Conservation (phyloP, 2,888 invertebrate species). For the Andrena trimmerana region DNA sequence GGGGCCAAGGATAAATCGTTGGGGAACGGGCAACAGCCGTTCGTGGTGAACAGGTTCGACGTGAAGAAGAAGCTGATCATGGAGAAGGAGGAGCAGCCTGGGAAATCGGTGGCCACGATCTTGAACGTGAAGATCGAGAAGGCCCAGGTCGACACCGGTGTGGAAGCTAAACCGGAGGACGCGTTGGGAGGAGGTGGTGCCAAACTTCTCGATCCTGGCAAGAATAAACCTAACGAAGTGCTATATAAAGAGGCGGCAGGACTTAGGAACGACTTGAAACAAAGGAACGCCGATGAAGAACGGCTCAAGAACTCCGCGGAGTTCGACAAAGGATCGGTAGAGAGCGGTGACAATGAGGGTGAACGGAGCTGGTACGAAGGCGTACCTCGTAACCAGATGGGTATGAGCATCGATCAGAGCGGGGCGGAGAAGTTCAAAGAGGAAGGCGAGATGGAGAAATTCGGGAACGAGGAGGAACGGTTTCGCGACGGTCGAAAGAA, state of each 20-base stretch:
- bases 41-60: conserved; percentile 28
- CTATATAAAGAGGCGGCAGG: conserved; percentile 15
- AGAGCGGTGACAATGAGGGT: conserved; percentile 21
- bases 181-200: background rate
- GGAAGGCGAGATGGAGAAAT: conserved; percentile 3
- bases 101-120: conserved; percentile 34
- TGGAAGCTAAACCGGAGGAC: background rate
- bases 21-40: background rate
- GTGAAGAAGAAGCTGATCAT: conserved; percentile 36
- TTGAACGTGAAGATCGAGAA: conserved; percentile 40
- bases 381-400: conserved; percentile 8
- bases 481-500: conserved; percentile 3
- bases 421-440: conserved; percentile 14
- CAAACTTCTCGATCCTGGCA: background rate
- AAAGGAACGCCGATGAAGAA: conserved; percentile 26
- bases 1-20: background rate
- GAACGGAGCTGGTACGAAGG: conserved; percentile 23
- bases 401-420: conserved; percentile 1
- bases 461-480: background rate
- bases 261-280: background rate
- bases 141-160: background rate
- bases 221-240: conserved; percentile 17
- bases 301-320: conserved; percentile 10
- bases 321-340: conserved; percentile 26
- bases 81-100: conserved; percentile 9